Percentiles rank a stretch among this genome's conserved stretches.
Conservation (phyloP, 2,888 invertebrate genomes). For the Cactoblastis cactorum region DNA sequence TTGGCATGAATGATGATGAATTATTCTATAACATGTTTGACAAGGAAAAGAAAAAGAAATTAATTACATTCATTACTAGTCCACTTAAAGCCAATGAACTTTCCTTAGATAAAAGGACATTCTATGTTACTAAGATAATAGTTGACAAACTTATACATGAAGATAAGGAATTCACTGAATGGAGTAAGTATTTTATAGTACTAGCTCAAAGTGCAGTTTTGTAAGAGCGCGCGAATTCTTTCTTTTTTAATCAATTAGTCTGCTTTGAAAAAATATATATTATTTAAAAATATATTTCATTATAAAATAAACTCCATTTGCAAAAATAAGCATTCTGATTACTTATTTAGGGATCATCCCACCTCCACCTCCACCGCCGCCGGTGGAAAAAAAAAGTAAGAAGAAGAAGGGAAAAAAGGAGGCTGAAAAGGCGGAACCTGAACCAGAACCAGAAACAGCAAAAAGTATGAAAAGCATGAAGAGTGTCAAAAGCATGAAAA, state of each 20-base stretch:
- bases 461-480: slow-evolving; percentile 32
- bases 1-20: slow-evolving; percentile 77
- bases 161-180: slow-evolving; percentile 87
- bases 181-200: slow-evolving; percentile 85
- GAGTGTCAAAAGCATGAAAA: slow-evolving; percentile 37
- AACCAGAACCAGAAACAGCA: slow-evolving; percentile 20
- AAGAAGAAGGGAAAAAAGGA: slow-evolving; percentile 48
- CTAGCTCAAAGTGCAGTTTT: too few species aligned
- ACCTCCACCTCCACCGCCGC: slow-evolving; percentile 60
- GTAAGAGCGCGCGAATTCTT: too few species aligned
- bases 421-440: slow-evolving; percentile 23
- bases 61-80: slow-evolving; percentile 41
- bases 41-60: slow-evolving; percentile 71
- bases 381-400: slow-evolving; percentile 46
- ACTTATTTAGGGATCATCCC: slow-evolving; percentile 53
- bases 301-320: too few species aligned
- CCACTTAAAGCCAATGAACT: slow-evolving; percentile 50
- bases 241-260: too few species aligned
- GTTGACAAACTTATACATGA: slow-evolving; percentile 83
- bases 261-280: too few species aligned
- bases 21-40: slow-evolving; percentile 80
- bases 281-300: too few species aligned
- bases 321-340: neutral
- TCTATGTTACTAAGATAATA: slow-evolving; percentile 84
- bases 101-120: slow-evolving; percentile 75